Evolutionary conservation across 2,888 invertebrate species (phyloP).

Genomic region (Drosophila stalkeri): DNA sequence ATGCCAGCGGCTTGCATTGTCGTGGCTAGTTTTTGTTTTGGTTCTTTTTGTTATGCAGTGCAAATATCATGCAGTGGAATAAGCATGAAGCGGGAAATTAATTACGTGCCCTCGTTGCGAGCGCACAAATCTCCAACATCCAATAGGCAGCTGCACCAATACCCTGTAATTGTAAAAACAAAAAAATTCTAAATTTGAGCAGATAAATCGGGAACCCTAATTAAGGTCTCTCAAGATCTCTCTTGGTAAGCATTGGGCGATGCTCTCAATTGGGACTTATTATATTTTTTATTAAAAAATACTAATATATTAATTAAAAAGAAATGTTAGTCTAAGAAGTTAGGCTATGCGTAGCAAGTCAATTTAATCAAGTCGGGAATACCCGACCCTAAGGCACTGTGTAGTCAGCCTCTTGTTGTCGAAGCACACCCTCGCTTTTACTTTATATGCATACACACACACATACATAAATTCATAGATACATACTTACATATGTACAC

Average conservation of each 20-base stretch:
- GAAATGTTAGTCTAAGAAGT: too few species aligned
- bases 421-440: neutral
- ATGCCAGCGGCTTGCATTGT: constrained; percentile 74
- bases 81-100: constrained; percentile 63
- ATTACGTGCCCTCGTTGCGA: constrained; percentile 58
- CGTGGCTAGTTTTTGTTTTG: constrained; percentile 39
- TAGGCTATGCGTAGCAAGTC: neutral
- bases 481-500: neutral
- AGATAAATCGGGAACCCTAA: neutral
- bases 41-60: constrained; percentile 40
- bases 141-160: constrained; percentile 2
- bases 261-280: neutral
- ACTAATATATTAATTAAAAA: neutral
- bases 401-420: neutral
- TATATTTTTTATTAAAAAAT: neutral
- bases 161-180: constrained; percentile 1
- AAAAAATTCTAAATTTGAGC: neutral
- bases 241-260: neutral
- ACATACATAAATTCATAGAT: neutral
- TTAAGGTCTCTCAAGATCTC: neutral
- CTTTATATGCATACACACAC: neutral
- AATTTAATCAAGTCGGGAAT: neutral
- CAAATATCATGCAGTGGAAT: constrained; percentile 49
- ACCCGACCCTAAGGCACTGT: neutral
- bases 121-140: constrained; percentile 14